Base-by-base conservation (phyloP, 2,888 invertebrate genomes). In the Tillus elongatus region DNA sequence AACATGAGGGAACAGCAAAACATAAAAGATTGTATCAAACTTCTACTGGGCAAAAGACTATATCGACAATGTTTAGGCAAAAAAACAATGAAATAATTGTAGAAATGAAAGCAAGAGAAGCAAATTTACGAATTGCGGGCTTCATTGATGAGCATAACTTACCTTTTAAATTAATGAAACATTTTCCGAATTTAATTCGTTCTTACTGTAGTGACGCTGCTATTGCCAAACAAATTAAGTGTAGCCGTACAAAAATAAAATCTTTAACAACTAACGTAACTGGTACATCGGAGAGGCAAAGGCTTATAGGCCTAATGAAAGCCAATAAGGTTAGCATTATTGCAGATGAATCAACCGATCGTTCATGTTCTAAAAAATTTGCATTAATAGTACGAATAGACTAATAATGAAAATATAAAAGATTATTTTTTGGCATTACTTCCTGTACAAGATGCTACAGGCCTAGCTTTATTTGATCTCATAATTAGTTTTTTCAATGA, bases 91-190 rank as follows among this genome's bases (percentile, higher is more conserved):
- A 14, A 4, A 13, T 11, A 15, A 15, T 12, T 32, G 4, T 14
- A 2, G 32, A 32, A 14, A 4, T 32, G n/a, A 32, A 32, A n/a
- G 3, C 15, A 2, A 32, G 15, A 15, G 15, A 32, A 16, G 15
- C 32, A 3, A 15, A 32, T 16, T 13, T 32, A 6, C 13, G 32
- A 32, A 32, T 32, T 2, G 32, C 32, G 11, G 32, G 32, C 4
- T 32, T 32, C 15, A 13, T 32, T 4, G 4, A 12, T n/a, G 32
- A 32, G 15, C 32, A 32, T n/a, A 32, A 32, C n/a, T n/a, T n/a
- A n/a, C n/a, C 15, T 32, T 32, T 32, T n/a, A 32, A 32, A 32
- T 32, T 32, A 32, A 32, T 32, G 32, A 15, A 32, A 15, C 32
- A 14, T 10, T 3, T 32, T 3, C 15, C 15, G 15, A 9, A 4